Conservation (phyloP, 1,140 invertebrate genomes). For the Rhagoletis zephyria region DNA sequence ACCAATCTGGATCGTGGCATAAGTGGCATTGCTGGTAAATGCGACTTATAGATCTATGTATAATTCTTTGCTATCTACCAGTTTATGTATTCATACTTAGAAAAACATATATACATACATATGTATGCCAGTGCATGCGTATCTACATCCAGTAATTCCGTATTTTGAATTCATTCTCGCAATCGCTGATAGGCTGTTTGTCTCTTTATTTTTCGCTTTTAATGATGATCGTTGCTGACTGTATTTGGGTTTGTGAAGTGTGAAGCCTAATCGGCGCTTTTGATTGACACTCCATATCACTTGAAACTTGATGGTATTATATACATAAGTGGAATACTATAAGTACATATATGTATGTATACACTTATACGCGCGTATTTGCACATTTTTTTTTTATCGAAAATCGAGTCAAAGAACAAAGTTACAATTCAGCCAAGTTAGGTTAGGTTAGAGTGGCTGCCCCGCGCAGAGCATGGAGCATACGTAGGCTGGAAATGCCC, state of each 20-base stretch:
- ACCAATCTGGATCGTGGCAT: neutral
- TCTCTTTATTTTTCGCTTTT: slow-evolving; percentile 36
- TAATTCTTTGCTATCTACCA: neutral
- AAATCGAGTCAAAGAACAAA: too few species aligned
- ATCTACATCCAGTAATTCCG: neutral
- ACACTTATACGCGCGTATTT: neutral
- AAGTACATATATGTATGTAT: neutral
- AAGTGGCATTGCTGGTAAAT: slow-evolving; percentile 11
- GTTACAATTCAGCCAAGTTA: too few species aligned
- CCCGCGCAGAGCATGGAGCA: too few species aligned
- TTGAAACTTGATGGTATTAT: neutral
- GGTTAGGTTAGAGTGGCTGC: too few species aligned
- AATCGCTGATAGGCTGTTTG: slow-evolving; percentile 36
- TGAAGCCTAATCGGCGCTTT: slow-evolving; percentile 44
- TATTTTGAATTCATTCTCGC: slow-evolving; percentile 36
- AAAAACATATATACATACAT: neutral
- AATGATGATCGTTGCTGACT: slow-evolving; percentile 34
- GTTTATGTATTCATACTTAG: neutral
- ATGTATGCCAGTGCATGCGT: neutral
- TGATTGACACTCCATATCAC: slow-evolving; percentile 33
- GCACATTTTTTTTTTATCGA: neutral
- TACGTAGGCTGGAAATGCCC: too few species aligned
- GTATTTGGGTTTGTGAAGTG: slow-evolving; percentile 30
- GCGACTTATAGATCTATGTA: neutral
- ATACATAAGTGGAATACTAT: too few species aligned